Conservation (phyloP, 2,113 vertebrate species). For the Microtus richardsoni region DNA sequence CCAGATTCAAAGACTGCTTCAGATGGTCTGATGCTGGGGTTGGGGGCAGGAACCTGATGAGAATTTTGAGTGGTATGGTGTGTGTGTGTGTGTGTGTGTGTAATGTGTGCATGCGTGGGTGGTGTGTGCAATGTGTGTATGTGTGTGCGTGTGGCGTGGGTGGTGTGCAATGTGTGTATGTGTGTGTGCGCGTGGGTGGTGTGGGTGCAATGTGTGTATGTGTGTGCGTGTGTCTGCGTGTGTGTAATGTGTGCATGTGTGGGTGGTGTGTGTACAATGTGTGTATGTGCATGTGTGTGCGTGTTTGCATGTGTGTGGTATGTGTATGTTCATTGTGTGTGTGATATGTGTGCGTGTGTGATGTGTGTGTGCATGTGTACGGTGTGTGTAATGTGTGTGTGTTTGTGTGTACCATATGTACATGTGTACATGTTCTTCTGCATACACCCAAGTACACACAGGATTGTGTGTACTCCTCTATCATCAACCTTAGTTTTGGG, state of each 20-base stretch:
- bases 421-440: no score
- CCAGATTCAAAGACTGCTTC: not conserved
- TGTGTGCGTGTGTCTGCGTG: not conserved
- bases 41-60: rapidly evolving
- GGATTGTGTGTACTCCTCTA: not conserved
- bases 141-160: not conserved
- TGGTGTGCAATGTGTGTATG: not conserved
- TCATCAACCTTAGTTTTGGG: not conserved
- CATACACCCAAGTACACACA: not conserved
- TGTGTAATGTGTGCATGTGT: not conserved
- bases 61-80: not conserved
- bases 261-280: not conserved
- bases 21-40: not conserved
- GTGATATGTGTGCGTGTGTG: not conserved
- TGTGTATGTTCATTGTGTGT: not conserved
- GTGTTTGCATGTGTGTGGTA: not conserved
- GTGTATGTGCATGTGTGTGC: not conserved
- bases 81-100: not conserved
- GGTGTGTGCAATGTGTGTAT: not conserved
- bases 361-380: not conserved
- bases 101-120: not conserved
- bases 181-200: not conserved
- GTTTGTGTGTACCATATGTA: not conserved
- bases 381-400: not conserved
- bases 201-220: not conserved